Percentiles rank a stretch among this genome's conserved stretches.
phyloP scores from a whole-genome alignment of 2,113 vertebrate genomes.

The Pollachius pollachius region DNA sequence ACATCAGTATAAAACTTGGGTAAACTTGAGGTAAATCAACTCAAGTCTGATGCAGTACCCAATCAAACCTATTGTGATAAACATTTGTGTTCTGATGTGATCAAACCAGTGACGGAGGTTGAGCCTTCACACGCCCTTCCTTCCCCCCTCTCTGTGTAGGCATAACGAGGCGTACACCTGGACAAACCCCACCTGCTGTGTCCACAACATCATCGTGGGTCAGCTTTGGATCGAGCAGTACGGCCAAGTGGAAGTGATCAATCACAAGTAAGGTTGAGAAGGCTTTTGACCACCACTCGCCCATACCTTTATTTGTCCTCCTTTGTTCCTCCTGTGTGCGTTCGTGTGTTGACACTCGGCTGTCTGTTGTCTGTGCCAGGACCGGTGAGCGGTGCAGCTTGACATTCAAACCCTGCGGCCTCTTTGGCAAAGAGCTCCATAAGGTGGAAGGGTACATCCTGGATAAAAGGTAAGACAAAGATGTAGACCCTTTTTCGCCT shows the following conservation, averaged over 20 bases:
- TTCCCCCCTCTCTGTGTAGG: conserved; percentile 58
- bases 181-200: conserved; percentile 96
- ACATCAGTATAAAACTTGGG: too few species aligned
- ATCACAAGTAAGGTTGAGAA: conserved; percentile 85
- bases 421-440: conserved; percentile 97
- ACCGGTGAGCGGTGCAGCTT: conserved; percentile 92
- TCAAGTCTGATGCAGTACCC: too few species aligned
- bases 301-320: too few species aligned
- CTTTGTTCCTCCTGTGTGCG: too few species aligned
- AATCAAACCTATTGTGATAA: too few species aligned
- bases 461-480: conserved; percentile 87
- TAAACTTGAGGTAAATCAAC: too few species aligned
- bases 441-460: conserved; percentile 98
- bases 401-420: conserved; percentile 92
- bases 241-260: conserved; percentile 92
- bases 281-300: too few species aligned
- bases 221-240: conserved; percentile 99
- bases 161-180: conserved; percentile 95
- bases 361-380: conserved; percentile 71
- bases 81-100: not conserved
- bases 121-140: not conserved
- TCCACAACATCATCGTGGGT: conserved; percentile 97
- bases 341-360: not conserved
- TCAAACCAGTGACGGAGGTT: too few species aligned
- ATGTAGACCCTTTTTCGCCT: too few species aligned